Conservation (phyloP, 1,140 invertebrate genomes). For the Drosophila miranda region DNA sequence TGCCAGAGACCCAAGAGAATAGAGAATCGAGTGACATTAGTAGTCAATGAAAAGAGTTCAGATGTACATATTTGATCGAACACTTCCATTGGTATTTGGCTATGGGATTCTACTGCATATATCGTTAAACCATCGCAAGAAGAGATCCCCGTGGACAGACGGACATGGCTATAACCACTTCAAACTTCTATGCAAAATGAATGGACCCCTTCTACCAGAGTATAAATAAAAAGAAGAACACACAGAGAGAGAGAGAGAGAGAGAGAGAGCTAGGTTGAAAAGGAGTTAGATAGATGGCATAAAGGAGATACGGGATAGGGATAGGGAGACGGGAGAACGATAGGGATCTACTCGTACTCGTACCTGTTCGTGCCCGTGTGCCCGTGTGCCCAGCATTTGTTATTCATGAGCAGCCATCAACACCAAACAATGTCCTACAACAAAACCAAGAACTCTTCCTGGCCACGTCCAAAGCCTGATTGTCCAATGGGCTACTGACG, state of each 20-base stretch:
- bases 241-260: not conserved
- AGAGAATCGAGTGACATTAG: too few species aligned
- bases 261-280: not conserved
- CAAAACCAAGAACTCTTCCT: slow-evolving; percentile 30
- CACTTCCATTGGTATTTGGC: too few species aligned
- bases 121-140: too few species aligned
- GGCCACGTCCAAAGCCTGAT: slow-evolving; percentile 67
- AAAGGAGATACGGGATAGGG: slow-evolving; percentile 24
- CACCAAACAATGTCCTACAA: slow-evolving; percentile 72
- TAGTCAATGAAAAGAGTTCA: too few species aligned
- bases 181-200: too few species aligned
- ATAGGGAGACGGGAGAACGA: not conserved
- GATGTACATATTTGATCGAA: too few species aligned
- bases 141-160: too few species aligned
- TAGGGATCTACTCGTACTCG: too few species aligned
- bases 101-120: too few species aligned
- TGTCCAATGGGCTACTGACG: slow-evolving; percentile 75
- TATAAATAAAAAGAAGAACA: not conserved
- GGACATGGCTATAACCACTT: too few species aligned
- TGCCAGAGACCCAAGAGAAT: too few species aligned
- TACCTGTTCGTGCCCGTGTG: slow-evolving; percentile 5
- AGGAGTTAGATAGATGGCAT: slow-evolving; percentile 28
- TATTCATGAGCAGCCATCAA: slow-evolving; percentile 78
- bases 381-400: slow-evolving; percentile 70
- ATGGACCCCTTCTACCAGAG: too few species aligned